phyloP scores from a whole-genome alignment of 2,888 invertebrate genomes.

The Phaonia tiefii region DNA sequence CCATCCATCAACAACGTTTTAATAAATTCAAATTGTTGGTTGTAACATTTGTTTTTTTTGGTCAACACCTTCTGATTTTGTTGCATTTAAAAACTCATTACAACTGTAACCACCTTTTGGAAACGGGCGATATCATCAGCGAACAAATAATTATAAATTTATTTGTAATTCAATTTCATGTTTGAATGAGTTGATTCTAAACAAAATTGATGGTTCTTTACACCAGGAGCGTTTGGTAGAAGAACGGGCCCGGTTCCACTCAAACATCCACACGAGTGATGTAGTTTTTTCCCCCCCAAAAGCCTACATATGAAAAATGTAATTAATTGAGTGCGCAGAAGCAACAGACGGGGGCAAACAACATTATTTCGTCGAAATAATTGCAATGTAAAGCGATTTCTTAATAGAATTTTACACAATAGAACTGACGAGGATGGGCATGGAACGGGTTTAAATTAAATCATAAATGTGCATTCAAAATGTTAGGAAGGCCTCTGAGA shows the following conservation, averaged over 20 bases:
- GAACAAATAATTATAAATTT: slow-evolving; percentile 1
- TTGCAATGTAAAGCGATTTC: slow-evolving; percentile 23
- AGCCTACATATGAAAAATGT: slow-evolving; percentile 8
- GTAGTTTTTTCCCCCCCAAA: neutral
- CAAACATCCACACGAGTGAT: neutral
- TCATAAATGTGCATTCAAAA: slow-evolving; percentile 29
- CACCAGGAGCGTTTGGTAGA: neutral
- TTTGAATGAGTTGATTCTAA: too few species aligned
- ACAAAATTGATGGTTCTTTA: too few species aligned
- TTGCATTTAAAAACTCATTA: slow-evolving; percentile 64
- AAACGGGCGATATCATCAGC: neutral
- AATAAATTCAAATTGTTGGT: slow-evolving; percentile 13
- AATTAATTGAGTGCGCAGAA: slow-evolving; percentile 21
- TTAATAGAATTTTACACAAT: neutral
- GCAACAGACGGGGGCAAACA: neutral
- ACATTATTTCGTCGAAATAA: slow-evolving; percentile 3
- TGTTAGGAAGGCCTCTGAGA: neutral
- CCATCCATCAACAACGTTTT: too few species aligned
- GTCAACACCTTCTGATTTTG: slow-evolving; percentile 30
- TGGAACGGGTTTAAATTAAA: slow-evolving; percentile 18
- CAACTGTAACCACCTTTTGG: slow-evolving; percentile 37
- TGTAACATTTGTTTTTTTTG: slow-evolving; percentile 10
- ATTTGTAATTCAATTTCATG: slow-evolving; percentile 3
- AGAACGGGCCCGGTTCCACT: neutral
- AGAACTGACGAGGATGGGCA: slow-evolving; percentile 1